phyloP scores from a whole-genome alignment of 2,888 invertebrate genomes.

The Aquatica leii region DNA sequence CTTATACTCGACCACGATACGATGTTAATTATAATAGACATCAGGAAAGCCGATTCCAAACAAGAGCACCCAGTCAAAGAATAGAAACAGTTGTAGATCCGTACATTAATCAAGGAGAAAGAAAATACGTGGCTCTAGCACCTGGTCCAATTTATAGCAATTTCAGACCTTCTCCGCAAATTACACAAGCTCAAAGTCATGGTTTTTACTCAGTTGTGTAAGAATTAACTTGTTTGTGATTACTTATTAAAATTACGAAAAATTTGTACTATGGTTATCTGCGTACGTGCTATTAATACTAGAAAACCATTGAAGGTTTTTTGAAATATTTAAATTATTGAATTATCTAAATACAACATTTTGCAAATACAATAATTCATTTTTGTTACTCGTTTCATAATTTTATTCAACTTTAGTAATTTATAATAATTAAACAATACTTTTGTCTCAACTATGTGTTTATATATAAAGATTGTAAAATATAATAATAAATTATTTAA shows the following conservation, averaged over 20 bases:
- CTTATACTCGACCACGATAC: conserved; percentile 52
- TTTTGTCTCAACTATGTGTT: too few species aligned
- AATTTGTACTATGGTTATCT: background rate
- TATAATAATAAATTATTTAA: too few species aligned
- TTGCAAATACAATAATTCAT: too few species aligned
- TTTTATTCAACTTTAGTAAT: too few species aligned
- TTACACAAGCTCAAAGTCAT: conserved; percentile 49
- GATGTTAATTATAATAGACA: conserved; percentile 50
- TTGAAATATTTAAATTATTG: too few species aligned
- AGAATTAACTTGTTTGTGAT: conserved; percentile 29
- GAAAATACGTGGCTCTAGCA: conserved; percentile 21
- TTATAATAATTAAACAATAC: too few species aligned
- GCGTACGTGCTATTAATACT: background rate
- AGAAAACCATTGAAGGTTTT: background rate
- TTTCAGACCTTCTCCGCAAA: conserved; percentile 48
- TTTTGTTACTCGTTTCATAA: too few species aligned
- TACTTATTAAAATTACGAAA: too few species aligned
- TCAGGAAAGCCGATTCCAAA: conserved; percentile 50
- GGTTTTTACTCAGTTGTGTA: conserved; percentile 46
- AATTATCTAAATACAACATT: too few species aligned
- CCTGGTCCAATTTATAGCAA: conserved; percentile 27
- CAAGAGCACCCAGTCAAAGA: conserved; percentile 41
- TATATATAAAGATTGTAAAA: too few species aligned
- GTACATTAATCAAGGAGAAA: conserved; percentile 7
- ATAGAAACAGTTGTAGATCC: conserved; percentile 21